Base-by-base conservation (phyloP, 1,140 invertebrate species). In the Heliothis virescens region DNA sequence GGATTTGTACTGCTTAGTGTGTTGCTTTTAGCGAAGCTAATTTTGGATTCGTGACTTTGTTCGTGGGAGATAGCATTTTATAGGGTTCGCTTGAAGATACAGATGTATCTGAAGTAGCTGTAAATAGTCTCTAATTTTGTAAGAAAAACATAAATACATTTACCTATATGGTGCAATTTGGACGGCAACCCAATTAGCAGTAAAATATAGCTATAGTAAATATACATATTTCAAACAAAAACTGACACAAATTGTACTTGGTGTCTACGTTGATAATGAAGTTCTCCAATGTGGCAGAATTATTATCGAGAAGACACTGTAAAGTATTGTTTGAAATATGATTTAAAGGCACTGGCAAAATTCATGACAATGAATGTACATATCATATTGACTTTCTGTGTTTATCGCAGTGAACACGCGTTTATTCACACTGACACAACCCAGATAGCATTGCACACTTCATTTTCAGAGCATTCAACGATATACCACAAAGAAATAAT, bases 401-500 rank as follows among this genome's bases (percentile, higher is more conserved):
- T 48, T 48, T 48, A 67, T 67, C 63, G 12, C 16, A 12, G 15
- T 48, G 11, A 21, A 48, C 62, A 47, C 41, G 16, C 52, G 34
- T 34, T 2, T 50, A 72, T 72, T 52, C 53, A 57, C 18, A 12
- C 29, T 57, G 52, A 5, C 52, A 57, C 26, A 11, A 72, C 69
- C 11, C 1, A 41, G 47, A 62, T 26, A 75, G 18, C 7, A 52
- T 26, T 62, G 18, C 7, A 62, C 21, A 48, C 16, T 15, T 75
- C 41, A 53, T 71, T 71, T 41, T 52, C 21, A 71, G 67, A 9
- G 21, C 67, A 41, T 63, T 9, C n/a, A 71, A 50, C 16, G 10
- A 50, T 21, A 52, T 15, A 9, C 18, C 21, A 71, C 67, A 71
- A 71, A 71, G 67, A 71, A 71, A 65, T 83, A 86, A 84, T 87